Evolutionary conservation across 2,797 vertebrate genomes (phyloP).

Genomic region (Botia almorhae): DNA sequence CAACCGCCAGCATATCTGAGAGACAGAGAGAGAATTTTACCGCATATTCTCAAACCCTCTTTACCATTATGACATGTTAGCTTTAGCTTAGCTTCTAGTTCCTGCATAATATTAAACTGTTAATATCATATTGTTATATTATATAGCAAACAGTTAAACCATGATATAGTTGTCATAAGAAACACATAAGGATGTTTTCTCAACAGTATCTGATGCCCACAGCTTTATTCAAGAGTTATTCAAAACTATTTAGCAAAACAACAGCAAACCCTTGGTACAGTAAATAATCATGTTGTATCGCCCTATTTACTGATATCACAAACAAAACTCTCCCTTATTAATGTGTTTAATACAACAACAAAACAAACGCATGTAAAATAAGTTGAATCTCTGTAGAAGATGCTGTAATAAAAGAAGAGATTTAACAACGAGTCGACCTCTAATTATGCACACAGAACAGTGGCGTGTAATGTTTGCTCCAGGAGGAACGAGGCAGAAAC

Average conservation of each 20-base stretch:
- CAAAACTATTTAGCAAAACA: no score
- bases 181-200: no score
- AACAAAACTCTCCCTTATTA: background rate
- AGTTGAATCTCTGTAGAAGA: background rate
- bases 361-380: background rate
- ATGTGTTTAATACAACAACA: background rate
- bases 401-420: background rate
- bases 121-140: no score
- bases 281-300: background rate
- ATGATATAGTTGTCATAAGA: no score
- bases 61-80: background rate
- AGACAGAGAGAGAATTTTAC: background rate
- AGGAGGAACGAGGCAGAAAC: constrained; percentile 24
- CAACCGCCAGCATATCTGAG: constrained; percentile 82
- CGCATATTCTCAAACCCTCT: background rate
- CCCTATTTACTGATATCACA: background rate
- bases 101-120: background rate
- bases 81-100: background rate
- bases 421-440: constrained; percentile 10
- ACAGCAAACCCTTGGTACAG: no score
- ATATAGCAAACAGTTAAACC: no score
- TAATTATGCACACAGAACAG: constrained; percentile 25
- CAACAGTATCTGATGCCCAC: no score
- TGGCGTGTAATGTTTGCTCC: constrained; percentile 6
- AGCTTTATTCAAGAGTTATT: no score